phyloP scores from a whole-genome alignment of 1,140 invertebrate species.

The Hylaeus anthracinus region DNA sequence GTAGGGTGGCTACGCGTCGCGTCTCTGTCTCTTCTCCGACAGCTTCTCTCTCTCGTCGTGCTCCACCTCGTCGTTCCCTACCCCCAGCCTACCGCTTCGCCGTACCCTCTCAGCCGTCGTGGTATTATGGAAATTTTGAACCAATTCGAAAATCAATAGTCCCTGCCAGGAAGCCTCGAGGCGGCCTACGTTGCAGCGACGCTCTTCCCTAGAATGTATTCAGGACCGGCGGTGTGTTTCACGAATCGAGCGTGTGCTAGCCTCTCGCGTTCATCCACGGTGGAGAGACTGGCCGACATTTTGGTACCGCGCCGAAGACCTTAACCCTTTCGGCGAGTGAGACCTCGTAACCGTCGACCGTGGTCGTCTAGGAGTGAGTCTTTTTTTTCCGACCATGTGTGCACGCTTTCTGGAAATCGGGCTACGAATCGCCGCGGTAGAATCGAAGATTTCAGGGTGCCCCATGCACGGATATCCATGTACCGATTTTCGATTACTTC shows the following conservation, averaged over 20 bases:
- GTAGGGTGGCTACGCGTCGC: neutral
- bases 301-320: conserved; percentile 3
- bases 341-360: too few species aligned
- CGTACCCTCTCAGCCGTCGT: conserved; percentile 62
- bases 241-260: neutral
- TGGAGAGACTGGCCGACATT: conserved; percentile 4
- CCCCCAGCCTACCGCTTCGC: conserved; percentile 35
- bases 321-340: too few species aligned
- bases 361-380: too few species aligned
- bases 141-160: conserved; percentile 80
- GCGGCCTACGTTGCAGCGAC: conserved; percentile 60
- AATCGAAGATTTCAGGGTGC: too few species aligned
- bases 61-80: neutral
- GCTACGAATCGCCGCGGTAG: too few species aligned
- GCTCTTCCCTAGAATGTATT: conserved; percentile 52
- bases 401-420: too few species aligned
- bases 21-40: conserved; percentile 13
- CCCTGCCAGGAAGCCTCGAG: conserved; percentile 67
- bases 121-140: conserved; percentile 80
- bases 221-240: conserved; percentile 35
- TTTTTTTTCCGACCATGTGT: too few species aligned
- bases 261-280: neutral
- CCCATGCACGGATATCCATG: too few species aligned
- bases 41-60: neutral
- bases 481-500: too few species aligned